Conservation (phyloP, 2,113 vertebrate species). For the Clupea harengus region DNA sequence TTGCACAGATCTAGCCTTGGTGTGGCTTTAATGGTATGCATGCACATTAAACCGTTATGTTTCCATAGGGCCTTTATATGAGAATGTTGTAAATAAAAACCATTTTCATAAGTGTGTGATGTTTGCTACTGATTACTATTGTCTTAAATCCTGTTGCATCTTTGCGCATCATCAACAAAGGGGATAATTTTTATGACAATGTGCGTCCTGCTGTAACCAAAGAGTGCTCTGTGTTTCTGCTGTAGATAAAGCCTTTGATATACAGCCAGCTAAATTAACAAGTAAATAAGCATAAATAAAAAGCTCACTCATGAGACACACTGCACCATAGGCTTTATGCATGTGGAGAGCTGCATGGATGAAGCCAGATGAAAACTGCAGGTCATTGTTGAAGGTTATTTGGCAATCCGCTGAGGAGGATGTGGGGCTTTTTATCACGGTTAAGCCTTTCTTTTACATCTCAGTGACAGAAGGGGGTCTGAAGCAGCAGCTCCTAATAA, state of each 20-base stretch:
- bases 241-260: not conserved
- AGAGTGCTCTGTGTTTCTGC: not conserved
- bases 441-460: not conserved
- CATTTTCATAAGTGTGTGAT: not conserved
- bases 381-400: slow-evolving; percentile 12
- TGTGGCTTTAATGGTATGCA: no score
- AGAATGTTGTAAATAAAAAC: not conserved
- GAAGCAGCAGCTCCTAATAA: not conserved
- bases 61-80: no score
- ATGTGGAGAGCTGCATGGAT: not conserved
- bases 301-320: not conserved
- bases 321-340: not conserved
- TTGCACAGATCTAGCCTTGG: no score
- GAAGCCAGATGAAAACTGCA: not conserved
- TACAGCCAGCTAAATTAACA: not conserved
- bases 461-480: not conserved
- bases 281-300: not conserved
- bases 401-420: not conserved
- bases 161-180: not conserved
- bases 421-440: not conserved
- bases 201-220: not conserved
- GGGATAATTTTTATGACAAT: not conserved
- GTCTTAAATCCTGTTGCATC: not conserved
- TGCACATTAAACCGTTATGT: no score
- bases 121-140: not conserved